These are phyloP conservation scores for Podocnemis expansa DNA, from an alignment of 2,113 vertebrate species.

Conservation along the genomic window DNA sequence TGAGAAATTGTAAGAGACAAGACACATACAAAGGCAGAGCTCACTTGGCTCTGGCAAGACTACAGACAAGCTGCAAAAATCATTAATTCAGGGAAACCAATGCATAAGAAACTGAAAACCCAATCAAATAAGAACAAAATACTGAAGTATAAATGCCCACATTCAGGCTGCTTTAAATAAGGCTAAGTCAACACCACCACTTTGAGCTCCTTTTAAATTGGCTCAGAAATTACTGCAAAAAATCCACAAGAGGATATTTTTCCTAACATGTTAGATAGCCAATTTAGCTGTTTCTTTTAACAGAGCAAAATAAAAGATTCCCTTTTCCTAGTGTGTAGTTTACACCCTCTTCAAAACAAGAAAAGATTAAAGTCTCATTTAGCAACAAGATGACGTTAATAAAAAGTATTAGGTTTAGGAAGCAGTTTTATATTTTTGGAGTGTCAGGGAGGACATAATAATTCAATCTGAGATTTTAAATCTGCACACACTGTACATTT, in stretches of 20 bases:
- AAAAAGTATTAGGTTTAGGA: too few relatives aligned
- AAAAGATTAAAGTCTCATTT: not conserved
- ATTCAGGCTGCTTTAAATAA: not conserved
- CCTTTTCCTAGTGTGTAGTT: not conserved
- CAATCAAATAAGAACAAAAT: not conserved
- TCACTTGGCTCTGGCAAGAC: not conserved
- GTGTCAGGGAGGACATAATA: too few relatives aligned
- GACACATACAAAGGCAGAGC: not conserved
- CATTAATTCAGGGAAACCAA: not conserved
- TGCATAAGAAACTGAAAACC: not conserved
- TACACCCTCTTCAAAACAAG: not conserved
- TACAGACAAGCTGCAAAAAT: not conserved
- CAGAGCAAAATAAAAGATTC: not conserved
- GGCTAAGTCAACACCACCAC: not conserved
- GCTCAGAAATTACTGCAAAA: not conserved
- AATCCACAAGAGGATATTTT: not conserved
- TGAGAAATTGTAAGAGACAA: not conserved
- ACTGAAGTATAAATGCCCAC: not conserved
- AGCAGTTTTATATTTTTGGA: not conserved
- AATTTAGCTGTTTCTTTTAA: not conserved
- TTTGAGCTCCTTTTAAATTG: conserved; percentile 25
- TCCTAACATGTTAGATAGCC: not conserved
- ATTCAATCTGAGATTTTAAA: too few relatives aligned
- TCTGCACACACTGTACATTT: too few relatives aligned
- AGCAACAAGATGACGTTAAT: not conserved